phyloP scores from a whole-genome alignment of 2,113 vertebrate species.

The Pelecanus crispus region DNA sequence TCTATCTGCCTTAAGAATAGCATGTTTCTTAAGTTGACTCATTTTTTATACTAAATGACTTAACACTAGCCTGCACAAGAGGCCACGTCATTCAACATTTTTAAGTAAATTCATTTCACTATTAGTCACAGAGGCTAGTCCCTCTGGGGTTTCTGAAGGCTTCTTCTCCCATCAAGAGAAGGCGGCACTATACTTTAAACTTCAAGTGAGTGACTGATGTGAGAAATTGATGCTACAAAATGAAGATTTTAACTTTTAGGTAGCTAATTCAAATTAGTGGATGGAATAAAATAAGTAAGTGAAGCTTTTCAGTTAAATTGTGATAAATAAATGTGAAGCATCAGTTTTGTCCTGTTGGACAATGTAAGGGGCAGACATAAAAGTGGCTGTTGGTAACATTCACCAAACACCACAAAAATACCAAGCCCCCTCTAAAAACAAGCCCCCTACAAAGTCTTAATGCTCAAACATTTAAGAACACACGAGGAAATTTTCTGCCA shows the following conservation, averaged over 20 bases:
- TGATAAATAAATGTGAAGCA: neutral
- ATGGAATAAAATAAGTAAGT: neutral
- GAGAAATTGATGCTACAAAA: neutral
- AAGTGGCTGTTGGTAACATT: neutral
- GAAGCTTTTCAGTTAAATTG: neutral
- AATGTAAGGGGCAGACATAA: neutral
- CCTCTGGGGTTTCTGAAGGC: neutral
- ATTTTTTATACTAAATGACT: neutral
- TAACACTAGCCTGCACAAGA: neutral
- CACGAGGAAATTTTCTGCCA: neutral
- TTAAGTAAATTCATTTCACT: neutral
- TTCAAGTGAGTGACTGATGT: neutral
- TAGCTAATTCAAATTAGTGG: neutral
- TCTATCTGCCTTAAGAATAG: neutral
- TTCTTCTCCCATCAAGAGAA: neutral
- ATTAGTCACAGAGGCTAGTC: neutral
- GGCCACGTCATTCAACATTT: neutral
- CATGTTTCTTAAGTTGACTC: neutral
- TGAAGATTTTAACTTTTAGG: neutral
- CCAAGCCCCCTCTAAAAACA: neutral
- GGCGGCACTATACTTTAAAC: neutral
- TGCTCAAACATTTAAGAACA: neutral
- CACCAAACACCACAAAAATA: neutral
- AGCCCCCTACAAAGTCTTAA: neutral
- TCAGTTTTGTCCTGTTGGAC: neutral